These are phyloP conservation scores for Ophion ventricosus DNA, from an alignment of 2,888 invertebrate species.

Conservation along the genomic window DNA sequence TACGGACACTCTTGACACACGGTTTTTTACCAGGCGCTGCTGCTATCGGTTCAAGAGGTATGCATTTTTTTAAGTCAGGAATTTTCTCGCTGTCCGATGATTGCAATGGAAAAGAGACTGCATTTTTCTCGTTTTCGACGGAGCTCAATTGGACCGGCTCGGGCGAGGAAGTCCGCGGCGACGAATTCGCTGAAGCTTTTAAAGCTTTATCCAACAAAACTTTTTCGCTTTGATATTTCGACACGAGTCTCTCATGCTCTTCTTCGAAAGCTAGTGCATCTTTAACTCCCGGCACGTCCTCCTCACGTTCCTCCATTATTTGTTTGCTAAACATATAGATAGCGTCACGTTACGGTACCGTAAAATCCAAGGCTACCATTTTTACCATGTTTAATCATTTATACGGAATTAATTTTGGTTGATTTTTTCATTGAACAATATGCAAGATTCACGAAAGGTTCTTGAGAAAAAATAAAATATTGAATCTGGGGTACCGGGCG, in stretches of 20 bases:
- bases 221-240: slow-evolving; percentile 80
- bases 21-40: slow-evolving; percentile 28
- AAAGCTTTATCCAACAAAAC: slow-evolving; percentile 79
- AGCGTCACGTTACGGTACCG: too few relatives aligned
- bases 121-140: slow-evolving; percentile 19
- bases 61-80: slow-evolving; percentile 77
- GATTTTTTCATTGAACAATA: too few relatives aligned
- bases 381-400: too few relatives aligned
- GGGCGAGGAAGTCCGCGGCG: slow-evolving; percentile 54
- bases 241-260: slow-evolving; percentile 80
- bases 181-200: slow-evolving; percentile 69
- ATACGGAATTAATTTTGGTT: too few relatives aligned
- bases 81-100: slow-evolving; percentile 39
- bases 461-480: too few relatives aligned
- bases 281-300: slow-evolving; percentile 68
- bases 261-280: slow-evolving; percentile 68
- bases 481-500: too few relatives aligned
- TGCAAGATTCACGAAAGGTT: too few relatives aligned
- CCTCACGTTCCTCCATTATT: slow-evolving; percentile 70
- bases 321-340: slow-evolving; percentile 68
- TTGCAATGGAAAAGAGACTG: slow-evolving; percentile 22
- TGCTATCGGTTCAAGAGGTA: slow-evolving; percentile 77
- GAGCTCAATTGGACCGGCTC: slow-evolving; percentile 46
- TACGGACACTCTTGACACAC: slow-evolving; percentile 6
- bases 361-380: too few relatives aligned